Percentiles rank a stretch among this genome's conserved stretches.
phyloP scores from a whole-genome alignment of 2,113 vertebrate genomes.

The Lepisosteus osseus region DNA sequence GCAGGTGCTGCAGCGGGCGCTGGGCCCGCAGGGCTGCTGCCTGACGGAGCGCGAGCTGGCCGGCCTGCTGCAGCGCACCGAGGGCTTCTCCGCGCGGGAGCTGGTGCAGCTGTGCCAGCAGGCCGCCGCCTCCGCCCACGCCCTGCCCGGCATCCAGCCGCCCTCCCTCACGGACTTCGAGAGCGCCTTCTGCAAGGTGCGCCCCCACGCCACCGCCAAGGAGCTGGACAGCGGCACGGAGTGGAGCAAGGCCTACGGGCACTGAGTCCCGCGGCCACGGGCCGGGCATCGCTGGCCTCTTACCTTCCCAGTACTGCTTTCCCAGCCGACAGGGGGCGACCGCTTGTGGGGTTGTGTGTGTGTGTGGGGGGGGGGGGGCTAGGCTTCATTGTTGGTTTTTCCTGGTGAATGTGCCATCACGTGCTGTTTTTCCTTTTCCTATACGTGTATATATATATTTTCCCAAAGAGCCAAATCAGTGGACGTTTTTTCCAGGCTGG shows the following conservation, averaged over 20 bases:
- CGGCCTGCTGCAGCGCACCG: slow-evolving; percentile 79
- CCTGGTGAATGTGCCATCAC: slow-evolving; percentile 56
- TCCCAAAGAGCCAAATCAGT: slow-evolving; percentile 64
- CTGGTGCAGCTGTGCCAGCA: slow-evolving; percentile 87
- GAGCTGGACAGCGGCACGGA: slow-evolving; percentile 86
- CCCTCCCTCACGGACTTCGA: slow-evolving; percentile 87
- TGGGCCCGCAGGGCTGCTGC: slow-evolving; percentile 77
- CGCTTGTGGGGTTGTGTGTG: slow-evolving; percentile 26
- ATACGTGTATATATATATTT: slow-evolving; percentile 5
- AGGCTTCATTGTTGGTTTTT: slow-evolving; percentile 60
- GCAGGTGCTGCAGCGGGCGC: slow-evolving; percentile 80
- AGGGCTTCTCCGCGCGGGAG: slow-evolving; percentile 83
- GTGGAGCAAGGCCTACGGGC: slow-evolving; percentile 91
- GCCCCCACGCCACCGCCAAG: slow-evolving; percentile 76
- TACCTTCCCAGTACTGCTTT: slow-evolving; percentile 39
- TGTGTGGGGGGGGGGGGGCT: slow-evolving; percentile 49
- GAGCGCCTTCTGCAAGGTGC: slow-evolving; percentile 85
- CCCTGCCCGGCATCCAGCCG: slow-evolving; percentile 63
- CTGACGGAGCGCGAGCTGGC: slow-evolving; percentile 83
- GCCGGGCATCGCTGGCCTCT: slow-evolving; percentile 44
- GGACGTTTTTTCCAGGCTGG: slow-evolving; percentile 44
- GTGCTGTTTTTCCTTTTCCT: slow-evolving; percentile 48
- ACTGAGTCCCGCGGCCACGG: slow-evolving; percentile 51
- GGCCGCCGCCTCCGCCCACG: slow-evolving; percentile 62
- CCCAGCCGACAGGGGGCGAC: slow-evolving; percentile 33